Evolutionary conservation across 2,797 vertebrate genomes (phyloP), one percentile per base, ranked within the genome.

Genomic region (Percopsis omiscomaycus): DNA sequence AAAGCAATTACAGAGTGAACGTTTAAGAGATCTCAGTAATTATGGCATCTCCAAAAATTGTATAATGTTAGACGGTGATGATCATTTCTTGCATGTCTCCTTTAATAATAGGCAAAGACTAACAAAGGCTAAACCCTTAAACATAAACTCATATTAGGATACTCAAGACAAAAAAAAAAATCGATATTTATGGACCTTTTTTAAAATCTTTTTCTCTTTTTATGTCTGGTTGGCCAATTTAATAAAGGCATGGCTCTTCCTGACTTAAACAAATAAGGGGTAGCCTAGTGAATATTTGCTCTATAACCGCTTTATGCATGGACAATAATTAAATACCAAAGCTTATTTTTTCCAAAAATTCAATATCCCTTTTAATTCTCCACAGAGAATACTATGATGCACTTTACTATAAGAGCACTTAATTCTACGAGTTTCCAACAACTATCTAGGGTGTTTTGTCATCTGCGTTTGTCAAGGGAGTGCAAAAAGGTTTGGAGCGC

Each of bases 191-290:
- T 42, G 37, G 1, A 6, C 37, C 37, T 42, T 45, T 45, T 5
- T 45, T 1, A 12, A 45, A 45, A 45, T 45, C 5, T 48, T 48
- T 84, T 79, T 68, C 81, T 78, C 72, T 56, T 59, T 81, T 74
- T 61, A 28, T 72, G 70, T 84, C 75, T 88, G 75, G 88, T 89
- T 88, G 71, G 78, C 66, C 79, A 86, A 79, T 83, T 83, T 78
- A 88, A 83, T 88, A 83, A 78, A 77, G 65, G 56, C 44, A 59
- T 55, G 65, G 61, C 74, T 78, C 44, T 66, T 30, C 32, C 16
- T 75, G 79, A 86, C 73, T 80, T 66, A 61, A 70, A 68, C 29
- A 63, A 75, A 71, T 60, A 61, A 0, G 3, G 49, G 65, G 52
- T 56, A 3, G n/a, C n/a, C n/a, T n/a, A n/a, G 61, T 55, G 54